Conservation (phyloP, 2,797 vertebrate species). For the Gadopsis marmoratus region DNA sequence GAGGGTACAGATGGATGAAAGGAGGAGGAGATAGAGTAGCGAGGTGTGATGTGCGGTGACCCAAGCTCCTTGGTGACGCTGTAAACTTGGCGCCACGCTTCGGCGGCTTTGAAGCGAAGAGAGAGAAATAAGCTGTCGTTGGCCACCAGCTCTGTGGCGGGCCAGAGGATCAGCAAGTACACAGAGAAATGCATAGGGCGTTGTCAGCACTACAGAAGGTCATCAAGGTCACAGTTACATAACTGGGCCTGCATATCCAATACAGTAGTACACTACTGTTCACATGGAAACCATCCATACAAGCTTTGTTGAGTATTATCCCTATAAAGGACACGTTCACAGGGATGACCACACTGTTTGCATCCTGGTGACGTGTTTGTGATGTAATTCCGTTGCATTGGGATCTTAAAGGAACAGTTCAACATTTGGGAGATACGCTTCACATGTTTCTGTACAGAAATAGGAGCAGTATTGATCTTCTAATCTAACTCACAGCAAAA, state of each 20-base stretch:
- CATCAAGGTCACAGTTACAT: conserved; percentile 36
- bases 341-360: background rate
- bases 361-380: background rate
- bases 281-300: background rate
- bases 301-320: background rate
- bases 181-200: conserved; percentile 20
- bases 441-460: no score
- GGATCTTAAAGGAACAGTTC: background rate
- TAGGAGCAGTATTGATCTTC: no score
- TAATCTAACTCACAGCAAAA: no score
- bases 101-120: conserved; percentile 38
- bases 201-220: conserved; percentile 6
- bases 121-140: conserved; percentile 36
- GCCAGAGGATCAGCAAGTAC: conserved; percentile 53
- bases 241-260: conserved; percentile 13
- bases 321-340: background rate
- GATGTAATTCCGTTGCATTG: background rate
- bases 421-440: background rate
- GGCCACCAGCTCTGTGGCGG: conserved; percentile 40
- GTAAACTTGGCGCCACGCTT: conserved; percentile 58
- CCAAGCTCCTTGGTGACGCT: conserved; percentile 62
- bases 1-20: conserved; percentile 44
- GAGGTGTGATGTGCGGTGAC: conserved; percentile 76
- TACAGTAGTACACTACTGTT: background rate
- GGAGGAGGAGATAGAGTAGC: conserved; percentile 49